Percentiles rank a stretch among this genome's conserved stretches.
Conservation (phyloP, 2,888 invertebrate species). For the Cantharis rufa region DNA sequence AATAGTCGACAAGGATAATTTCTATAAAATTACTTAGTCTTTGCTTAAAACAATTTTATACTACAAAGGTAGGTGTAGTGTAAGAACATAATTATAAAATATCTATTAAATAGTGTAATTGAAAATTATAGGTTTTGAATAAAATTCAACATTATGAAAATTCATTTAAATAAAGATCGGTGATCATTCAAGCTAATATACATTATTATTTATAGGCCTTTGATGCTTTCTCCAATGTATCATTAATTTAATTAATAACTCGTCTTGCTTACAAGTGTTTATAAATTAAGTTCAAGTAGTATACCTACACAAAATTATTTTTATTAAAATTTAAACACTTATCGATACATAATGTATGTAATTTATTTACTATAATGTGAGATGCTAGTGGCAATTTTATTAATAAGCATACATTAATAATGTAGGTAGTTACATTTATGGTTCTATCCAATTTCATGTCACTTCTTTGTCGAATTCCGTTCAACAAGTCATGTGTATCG, state of each 20-base stretch:
- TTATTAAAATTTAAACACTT: neutral
- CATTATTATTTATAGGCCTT: neutral
- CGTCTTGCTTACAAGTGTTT: neutral
- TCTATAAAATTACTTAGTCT: too few relatives aligned
- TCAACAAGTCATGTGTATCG: conserved; percentile 39
- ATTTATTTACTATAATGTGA: conserved; percentile 7
- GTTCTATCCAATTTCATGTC: conserved; percentile 40
- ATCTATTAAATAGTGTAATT: neutral
- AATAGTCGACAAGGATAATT: too few relatives aligned
- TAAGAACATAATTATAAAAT: neutral
- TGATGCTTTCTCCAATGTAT: neutral
- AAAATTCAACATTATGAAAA: neutral
- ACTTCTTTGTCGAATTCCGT: conserved; percentile 42
- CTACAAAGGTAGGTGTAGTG: too few relatives aligned
- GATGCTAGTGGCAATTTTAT: conserved; percentile 28
- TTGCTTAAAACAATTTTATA: too few relatives aligned
- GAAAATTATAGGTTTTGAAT: neutral
- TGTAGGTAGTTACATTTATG: conserved; percentile 25
- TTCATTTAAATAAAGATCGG: neutral
- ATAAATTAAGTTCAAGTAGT: neutral
- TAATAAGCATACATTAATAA: conserved; percentile 35
- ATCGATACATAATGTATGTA: neutral
- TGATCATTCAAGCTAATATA: neutral
- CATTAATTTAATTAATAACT: neutral
- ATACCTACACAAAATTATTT: neutral